A percentile compares a stretch with the other conserved stretches of the same genome.
Evolutionary conservation across 2,888 invertebrate species (phyloP).

Genomic region (Panzeria rudis): DNA sequence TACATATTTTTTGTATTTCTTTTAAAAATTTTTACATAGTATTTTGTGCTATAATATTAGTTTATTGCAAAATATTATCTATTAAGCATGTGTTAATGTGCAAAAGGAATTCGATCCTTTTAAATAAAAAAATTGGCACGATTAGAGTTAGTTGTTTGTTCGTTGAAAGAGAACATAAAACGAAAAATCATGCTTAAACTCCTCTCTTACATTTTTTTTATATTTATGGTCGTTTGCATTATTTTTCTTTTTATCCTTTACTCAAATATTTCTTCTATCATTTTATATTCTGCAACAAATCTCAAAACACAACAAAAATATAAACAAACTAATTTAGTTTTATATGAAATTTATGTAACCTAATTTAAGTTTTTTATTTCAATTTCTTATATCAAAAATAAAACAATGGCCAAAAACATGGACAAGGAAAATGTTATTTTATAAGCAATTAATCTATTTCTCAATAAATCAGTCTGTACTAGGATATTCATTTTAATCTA

Average conservation of each 20-base stretch:
- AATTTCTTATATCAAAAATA: conserved; percentile 59
- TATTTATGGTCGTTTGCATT: not conserved
- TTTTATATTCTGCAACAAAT: conserved; percentile 29
- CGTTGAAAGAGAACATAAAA: conserved; percentile 1
- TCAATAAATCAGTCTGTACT: conserved; percentile 17
- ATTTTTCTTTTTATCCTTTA: not conserved
- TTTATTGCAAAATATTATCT: conserved; percentile 22
- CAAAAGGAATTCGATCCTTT: conserved; percentile 43
- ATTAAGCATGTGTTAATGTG: conserved; percentile 23
- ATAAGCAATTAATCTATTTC: not conserved
- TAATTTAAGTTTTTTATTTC: conserved; percentile 59
- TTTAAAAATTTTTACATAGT: conserved; percentile 21
- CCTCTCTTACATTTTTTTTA: conserved; percentile 3
- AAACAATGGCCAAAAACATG: conserved; percentile 35
- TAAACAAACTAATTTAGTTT: conserved; percentile 24
- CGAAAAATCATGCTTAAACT: conserved; percentile 8
- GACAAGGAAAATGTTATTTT: not conserved
- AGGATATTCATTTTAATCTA: too few relatives aligned
- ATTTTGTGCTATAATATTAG: conserved; percentile 36
- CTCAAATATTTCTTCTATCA: not conserved
- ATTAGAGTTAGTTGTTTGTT: conserved; percentile 16
- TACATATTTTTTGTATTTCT: conserved; percentile 35
- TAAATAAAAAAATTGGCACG: not conserved
- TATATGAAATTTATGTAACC: conserved; percentile 59
- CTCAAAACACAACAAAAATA: conserved; percentile 23